A percentile compares a stretch with the other conserved stretches of the same genome.
Conservation (phyloP, 2,113 vertebrate genomes). For the Rhynchomys soricoides region DNA sequence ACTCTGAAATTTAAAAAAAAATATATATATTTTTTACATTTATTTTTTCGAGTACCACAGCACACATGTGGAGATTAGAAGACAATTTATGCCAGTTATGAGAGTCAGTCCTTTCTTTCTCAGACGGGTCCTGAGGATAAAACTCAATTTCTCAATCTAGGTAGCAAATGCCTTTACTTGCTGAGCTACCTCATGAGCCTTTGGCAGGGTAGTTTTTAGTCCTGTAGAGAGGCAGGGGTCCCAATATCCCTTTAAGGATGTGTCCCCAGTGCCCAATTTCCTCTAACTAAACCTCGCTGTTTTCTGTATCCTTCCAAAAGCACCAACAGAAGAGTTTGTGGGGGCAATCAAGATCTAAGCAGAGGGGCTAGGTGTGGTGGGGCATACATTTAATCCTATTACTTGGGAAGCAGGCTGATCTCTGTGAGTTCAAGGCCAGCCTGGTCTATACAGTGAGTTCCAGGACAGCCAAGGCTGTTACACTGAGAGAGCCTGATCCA, state of each 20-base stretch:
- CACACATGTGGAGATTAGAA: background rate
- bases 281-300: background rate
- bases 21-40: background rate
- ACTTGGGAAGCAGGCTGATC: background rate
- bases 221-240: background rate
- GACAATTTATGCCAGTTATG: background rate
- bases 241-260: background rate
- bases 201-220: background rate
- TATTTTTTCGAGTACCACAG: background rate
- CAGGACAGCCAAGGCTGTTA: background rate
- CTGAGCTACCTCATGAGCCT: background rate
- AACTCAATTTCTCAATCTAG: background rate
- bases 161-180: background rate
- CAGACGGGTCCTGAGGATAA: background rate
- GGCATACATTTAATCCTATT: background rate
- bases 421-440: background rate
- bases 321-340: background rate
- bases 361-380: background rate
- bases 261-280: background rate
- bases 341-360: background rate
- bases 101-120: background rate
- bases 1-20: background rate
- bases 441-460: background rate
- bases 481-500: background rate
- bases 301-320: background rate